phyloP scores from a whole-genome alignment of 1,140 invertebrate species.

The Papilio helenus region DNA sequence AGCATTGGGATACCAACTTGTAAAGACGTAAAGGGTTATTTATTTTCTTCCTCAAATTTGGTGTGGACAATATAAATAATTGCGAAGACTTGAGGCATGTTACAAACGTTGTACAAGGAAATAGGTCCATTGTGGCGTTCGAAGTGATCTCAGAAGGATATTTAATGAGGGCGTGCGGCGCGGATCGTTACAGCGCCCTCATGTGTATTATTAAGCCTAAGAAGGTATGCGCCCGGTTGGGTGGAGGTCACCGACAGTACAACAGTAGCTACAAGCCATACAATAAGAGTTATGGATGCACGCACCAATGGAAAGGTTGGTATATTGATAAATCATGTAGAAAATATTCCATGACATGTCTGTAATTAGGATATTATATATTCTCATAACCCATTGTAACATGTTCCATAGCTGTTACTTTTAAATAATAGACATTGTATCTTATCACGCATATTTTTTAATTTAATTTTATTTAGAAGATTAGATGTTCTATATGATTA shows the following conservation, averaged over 20 bases:
- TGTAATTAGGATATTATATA: neutral
- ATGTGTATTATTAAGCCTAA: slow-evolving; percentile 78
- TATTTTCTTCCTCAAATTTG: neutral
- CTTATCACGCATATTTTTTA: too few species aligned
- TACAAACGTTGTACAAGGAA: slow-evolving; percentile 31
- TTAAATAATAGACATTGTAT: too few species aligned
- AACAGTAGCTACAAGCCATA: slow-evolving; percentile 60
- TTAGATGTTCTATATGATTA: too few species aligned
- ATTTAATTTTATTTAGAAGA: too few species aligned
- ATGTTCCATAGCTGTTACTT: too few species aligned
- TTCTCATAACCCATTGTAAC: too few species aligned
- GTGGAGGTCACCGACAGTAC: slow-evolving; percentile 68
- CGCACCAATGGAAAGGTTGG: slow-evolving; percentile 23
- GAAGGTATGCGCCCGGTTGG: slow-evolving; percentile 71
- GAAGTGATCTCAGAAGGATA: slow-evolving; percentile 53
- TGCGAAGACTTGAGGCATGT: slow-evolving; percentile 15
- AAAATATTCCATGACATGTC: neutral
- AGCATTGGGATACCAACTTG: neutral
- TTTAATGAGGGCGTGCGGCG: slow-evolving; percentile 69
- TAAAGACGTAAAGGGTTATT: neutral
- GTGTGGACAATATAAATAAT: slow-evolving; percentile 22
- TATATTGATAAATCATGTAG: slow-evolving; percentile 29
- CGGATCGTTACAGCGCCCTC: slow-evolving; percentile 70
- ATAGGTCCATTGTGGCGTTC: slow-evolving; percentile 34
- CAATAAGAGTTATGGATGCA: slow-evolving; percentile 41